Percentiles rank a stretch among this genome's conserved stretches.
phyloP scores from a whole-genome alignment of 1,140 invertebrate species.

The Cotesia vestalis region DNA sequence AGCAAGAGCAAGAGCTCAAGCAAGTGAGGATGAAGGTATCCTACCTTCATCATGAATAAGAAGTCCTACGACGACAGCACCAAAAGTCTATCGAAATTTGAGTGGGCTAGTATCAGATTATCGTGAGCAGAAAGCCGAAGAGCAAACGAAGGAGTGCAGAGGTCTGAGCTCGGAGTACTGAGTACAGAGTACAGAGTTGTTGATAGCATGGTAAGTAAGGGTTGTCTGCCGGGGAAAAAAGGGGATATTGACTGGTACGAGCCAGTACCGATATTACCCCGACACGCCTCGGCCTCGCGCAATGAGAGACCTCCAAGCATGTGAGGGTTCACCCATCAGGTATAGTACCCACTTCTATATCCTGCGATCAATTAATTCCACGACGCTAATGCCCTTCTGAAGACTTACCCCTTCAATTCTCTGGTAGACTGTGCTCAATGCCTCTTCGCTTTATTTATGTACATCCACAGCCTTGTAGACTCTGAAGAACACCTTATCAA shows the following conservation, averaged over 20 bases:
- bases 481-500: slow-evolving; percentile 38
- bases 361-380: slow-evolving; percentile 62
- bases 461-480: slow-evolving; percentile 27
- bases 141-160: background rate
- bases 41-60: no score
- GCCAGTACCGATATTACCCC: slow-evolving; percentile 62
- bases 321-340: slow-evolving; percentile 49
- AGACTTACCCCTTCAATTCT: slow-evolving; percentile 44
- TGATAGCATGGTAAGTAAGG: no score
- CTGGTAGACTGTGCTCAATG: background rate
- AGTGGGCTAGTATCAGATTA: no score
- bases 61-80: no score
- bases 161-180: background rate
- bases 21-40: no score
- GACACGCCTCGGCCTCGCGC: slow-evolving; percentile 37
- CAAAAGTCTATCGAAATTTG: no score
- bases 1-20: no score
- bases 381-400: slow-evolving; percentile 59
- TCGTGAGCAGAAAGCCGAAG: background rate
- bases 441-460: slow-evolving; percentile 34
- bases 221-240: slow-evolving; percentile 1
- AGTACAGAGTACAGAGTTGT: slow-evolving; percentile 7
- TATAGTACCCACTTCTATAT: slow-evolving; percentile 53
- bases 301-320: slow-evolving; percentile 52
- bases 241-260: slow-evolving; percentile 57